phyloP scores from a whole-genome alignment of 92 coral and sea anemone species.

The Paragorgia papillata region DNA sequence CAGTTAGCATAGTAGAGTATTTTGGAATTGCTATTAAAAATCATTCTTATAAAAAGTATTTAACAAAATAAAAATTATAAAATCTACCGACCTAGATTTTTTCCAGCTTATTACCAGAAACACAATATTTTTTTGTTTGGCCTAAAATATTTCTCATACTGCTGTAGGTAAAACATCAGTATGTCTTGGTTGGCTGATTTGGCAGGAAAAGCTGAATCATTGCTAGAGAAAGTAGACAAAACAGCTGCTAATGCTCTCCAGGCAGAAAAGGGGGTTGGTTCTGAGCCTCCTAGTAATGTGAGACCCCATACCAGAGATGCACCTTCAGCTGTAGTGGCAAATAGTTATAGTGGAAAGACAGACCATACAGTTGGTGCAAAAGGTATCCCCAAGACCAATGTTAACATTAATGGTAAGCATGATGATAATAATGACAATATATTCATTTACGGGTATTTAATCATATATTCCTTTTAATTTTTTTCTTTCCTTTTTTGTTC shows the following conservation, averaged over 20 bases:
- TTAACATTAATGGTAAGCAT: conserved; percentile 6
- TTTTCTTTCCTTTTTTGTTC: no score
- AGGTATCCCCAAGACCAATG: neutral
- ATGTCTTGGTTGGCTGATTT: conserved; percentile 95
- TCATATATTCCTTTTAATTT: no score
- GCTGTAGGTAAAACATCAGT: neutral
- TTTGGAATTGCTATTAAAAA: no score
- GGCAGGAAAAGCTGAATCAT: conserved; percentile 95
- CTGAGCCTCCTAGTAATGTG: conserved; percentile 5
- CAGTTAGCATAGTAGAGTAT: no score
- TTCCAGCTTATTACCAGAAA: no score
- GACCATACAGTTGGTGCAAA: neutral
- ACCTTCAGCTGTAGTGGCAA: neutral
- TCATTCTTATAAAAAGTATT: no score
- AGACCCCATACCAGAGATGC: conserved; percentile 2
- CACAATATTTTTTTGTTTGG: no score
- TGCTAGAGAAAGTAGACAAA: conserved; percentile 87
- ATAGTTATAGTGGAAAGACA: neutral
- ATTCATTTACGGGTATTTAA: no score
- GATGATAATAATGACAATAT: no score
- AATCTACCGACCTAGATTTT: no score
- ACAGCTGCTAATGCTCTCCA: conserved; percentile 85
- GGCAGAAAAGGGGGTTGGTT: conserved; percentile 52
- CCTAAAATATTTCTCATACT: no score
- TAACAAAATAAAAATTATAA: no score